Base-by-base conservation (phyloP, 2,888 invertebrate species). In the Polyommatus icarus region DNA sequence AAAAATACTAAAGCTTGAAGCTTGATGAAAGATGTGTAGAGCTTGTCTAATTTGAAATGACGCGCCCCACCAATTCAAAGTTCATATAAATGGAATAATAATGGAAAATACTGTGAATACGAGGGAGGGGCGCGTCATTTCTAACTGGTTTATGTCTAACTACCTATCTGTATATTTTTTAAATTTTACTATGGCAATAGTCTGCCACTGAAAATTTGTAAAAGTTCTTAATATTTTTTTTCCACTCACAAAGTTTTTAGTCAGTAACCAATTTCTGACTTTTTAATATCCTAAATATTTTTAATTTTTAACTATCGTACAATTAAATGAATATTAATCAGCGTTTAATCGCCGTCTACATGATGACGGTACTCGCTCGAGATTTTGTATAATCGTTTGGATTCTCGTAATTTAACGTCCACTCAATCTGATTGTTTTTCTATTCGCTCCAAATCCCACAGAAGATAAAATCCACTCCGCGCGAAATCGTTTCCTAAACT, bases 351-450 rank as follows among this genome's bases (percentile, higher is more conserved):
- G 15, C 29, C 6, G 29, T 67, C 18, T 32, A 67, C 15, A 32
- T 67, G 18, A 29, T 32, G 29, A 67, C 32, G 15, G 67, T 1
- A 15, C 67, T 67, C 29, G 50, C 79, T 71, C 79, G 80, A 80
- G 83, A 84, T 82, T 87, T 84, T 84, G 84, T 84, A 83, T 82
- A 84, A 85, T 84, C 82, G 84, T 82, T 80, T 81, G 83, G 83
- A 80, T 84, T 82, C 82, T 83, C 81, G 83, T 82, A 81, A 83
- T 83, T 85, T 83, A 86, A 85, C 84, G 83, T 84, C 82, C 84
- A 86, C 85, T 87, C 84, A 82, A 82, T 84, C 83, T 85, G 83
- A 88, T 86, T 86, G 86, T 85, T 85, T 67, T 85, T 84, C 82
- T 82, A 85, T 86, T 84, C 82, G 81, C 80, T 81, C 81, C 82